phyloP scores from a whole-genome alignment of 2,797 vertebrate species.

The Muscicapa comitata region DNA sequence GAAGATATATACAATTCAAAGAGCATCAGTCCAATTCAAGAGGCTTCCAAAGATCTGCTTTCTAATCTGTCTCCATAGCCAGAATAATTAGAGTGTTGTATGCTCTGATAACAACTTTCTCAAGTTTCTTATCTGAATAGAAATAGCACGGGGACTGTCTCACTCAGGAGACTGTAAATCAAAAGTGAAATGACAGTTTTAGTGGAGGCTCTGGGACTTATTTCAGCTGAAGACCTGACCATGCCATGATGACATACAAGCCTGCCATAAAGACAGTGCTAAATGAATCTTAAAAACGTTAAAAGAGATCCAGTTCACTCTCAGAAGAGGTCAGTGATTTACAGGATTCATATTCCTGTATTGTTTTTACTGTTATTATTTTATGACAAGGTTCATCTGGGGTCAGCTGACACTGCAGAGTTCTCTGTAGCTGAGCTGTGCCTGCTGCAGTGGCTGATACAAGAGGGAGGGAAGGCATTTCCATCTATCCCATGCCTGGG shows the following conservation, averaged over 20 bases:
- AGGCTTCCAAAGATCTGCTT: not conserved
- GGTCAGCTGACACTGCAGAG: not conserved
- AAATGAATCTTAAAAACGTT: not conserved
- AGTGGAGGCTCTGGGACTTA: not conserved
- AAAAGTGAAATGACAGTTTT: constrained; percentile 6
- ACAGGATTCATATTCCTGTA: not conserved
- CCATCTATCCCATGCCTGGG: not conserved
- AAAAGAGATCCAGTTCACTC: not conserved
- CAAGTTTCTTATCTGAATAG: not conserved
- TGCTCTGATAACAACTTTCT: not conserved
- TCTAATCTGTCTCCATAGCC: not conserved
- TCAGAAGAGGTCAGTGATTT: not conserved
- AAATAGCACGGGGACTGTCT: not conserved
- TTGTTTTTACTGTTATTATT: constrained; percentile 1
- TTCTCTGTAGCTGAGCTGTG: not conserved
- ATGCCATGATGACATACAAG: not conserved
- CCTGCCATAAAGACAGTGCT: not conserved
- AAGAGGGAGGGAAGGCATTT: not conserved
- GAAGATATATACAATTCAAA: not conserved
- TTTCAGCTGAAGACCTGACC: not conserved
- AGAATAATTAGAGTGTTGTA: not conserved
- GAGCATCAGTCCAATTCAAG: not conserved
- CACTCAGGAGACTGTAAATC: not conserved
- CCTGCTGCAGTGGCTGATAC: not conserved
- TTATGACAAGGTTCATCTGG: not conserved